Evolutionary conservation across 2,888 invertebrate genomes (phyloP).

Genomic region (Lutraria lutraria): DNA sequence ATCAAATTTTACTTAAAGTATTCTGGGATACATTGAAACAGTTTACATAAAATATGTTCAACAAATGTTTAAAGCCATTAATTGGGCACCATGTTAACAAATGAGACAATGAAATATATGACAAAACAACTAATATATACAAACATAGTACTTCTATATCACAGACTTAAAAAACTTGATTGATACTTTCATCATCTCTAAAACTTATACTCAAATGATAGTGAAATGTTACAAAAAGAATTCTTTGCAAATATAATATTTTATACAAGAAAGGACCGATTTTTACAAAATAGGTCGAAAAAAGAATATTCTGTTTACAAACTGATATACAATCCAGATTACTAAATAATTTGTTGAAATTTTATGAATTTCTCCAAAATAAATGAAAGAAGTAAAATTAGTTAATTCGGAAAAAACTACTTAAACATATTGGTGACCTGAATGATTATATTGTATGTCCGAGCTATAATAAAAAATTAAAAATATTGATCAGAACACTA

Average conservation of each 20-base stretch:
- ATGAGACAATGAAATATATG: conserved; percentile 42
- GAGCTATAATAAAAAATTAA: too few relatives aligned
- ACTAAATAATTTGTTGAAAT: too few relatives aligned
- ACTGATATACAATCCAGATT: too few relatives aligned
- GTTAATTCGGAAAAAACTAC: too few relatives aligned
- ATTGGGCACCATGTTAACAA: conserved; percentile 37
- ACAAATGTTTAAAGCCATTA: conserved; percentile 35
- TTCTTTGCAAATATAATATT: neutral
- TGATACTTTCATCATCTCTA: neutral
- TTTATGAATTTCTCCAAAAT: too few relatives aligned
- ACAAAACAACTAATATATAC: conserved; percentile 20
- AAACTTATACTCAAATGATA: neutral
- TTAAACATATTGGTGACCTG: too few relatives aligned
- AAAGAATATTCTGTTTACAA: too few relatives aligned
- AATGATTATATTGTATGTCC: too few relatives aligned
- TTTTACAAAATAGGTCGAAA: too few relatives aligned
- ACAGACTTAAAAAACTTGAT: conserved; percentile 32
- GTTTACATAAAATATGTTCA: conserved; percentile 22
- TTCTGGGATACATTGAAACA: neutral
- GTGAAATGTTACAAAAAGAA: neutral
- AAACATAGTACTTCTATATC: conserved; percentile 28
- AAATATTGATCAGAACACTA: too few relatives aligned
- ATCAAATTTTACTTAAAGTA: neutral
- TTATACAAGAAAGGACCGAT: neutral
- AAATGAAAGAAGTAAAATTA: too few relatives aligned